phyloP scores from a whole-genome alignment of 2,888 invertebrate species.

The Athalia cordata region DNA sequence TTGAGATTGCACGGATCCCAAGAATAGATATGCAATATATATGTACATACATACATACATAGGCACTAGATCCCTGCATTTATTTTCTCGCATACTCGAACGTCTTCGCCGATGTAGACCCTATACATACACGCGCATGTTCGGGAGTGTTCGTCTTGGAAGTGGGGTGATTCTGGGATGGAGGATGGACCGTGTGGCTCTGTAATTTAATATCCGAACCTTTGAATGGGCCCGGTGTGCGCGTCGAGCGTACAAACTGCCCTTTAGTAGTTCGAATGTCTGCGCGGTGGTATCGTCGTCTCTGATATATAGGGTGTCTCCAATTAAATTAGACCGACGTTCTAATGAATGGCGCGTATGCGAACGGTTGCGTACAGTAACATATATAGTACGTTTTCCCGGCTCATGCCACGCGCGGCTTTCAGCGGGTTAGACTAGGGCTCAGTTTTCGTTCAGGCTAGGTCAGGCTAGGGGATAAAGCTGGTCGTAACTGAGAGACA shows the following conservation, averaged over 20 bases:
- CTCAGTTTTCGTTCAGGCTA: conserved; percentile 11
- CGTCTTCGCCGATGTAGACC: background rate
- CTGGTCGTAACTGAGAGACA: conserved; percentile 38
- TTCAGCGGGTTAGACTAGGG: background rate
- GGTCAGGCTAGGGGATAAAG: conserved; percentile 15
- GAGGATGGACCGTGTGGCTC: conserved; percentile 27
- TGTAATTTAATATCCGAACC: conserved; percentile 45
- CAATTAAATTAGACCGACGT: conserved; percentile 36
- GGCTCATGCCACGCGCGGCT: conserved; percentile 5
- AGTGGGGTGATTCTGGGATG: conserved; percentile 5
- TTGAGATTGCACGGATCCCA: conserved; percentile 9
- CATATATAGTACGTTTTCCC: too few relatives aligned
- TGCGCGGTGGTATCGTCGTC: conserved; percentile 31
- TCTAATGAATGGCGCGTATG: conserved; percentile 42
- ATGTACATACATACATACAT: background rate
- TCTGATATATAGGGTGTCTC: conserved; percentile 40
- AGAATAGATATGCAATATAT: background rate
- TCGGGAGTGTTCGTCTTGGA: background rate
- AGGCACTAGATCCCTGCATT: conserved; percentile 9
- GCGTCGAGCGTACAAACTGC: conserved; percentile 42
- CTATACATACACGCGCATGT: background rate
- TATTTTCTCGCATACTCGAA: background rate
- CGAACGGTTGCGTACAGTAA: background rate
- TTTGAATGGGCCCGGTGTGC: conserved; percentile 43
- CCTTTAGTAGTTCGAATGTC: conserved; percentile 40